A percentile compares a stretch with the other conserved stretches of the same genome.
Evolutionary conservation across 1,140 invertebrate genomes (phyloP).

Genomic region (Argopecten irradians): DNA sequence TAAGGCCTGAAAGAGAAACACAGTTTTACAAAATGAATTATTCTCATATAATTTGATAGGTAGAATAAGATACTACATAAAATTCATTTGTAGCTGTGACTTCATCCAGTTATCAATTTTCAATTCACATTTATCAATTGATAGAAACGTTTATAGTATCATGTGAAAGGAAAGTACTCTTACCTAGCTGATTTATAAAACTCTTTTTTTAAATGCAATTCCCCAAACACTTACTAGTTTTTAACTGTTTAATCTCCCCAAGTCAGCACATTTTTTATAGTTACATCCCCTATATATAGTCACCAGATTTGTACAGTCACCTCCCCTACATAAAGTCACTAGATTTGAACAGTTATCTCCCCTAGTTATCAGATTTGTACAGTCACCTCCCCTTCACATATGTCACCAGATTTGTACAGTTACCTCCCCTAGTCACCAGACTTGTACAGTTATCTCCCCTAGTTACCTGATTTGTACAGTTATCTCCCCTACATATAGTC

Average conservation of each 20-base stretch:
- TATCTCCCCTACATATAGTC: too few relatives aligned
- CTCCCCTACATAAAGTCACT: background rate
- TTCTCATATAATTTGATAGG: background rate
- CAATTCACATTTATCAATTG: too few relatives aligned
- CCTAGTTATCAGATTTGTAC: background rate
- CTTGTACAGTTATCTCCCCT: background rate
- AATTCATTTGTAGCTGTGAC: too few relatives aligned
- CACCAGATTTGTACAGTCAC: background rate
- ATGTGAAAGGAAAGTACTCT: too few relatives aligned
- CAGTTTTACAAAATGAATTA: background rate
- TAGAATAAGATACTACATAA: too few relatives aligned
- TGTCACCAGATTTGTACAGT: background rate
- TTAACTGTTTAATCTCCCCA: too few relatives aligned
- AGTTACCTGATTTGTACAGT: too few relatives aligned
- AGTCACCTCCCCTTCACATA: background rate
- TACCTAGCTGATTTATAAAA: background rate
- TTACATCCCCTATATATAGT: background rate
- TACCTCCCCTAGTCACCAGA: background rate
- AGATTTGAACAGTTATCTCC: background rate
- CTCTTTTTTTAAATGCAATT: too few relatives aligned
- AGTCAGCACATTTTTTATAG: too few relatives aligned
- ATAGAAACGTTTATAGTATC: too few relatives aligned
- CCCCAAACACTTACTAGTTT: too few relatives aligned
- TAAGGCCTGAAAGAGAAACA: slow-evolving; percentile 83
- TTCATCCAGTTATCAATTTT: too few relatives aligned